These are phyloP conservation scores for Telmatherina bonti DNA, from an alignment of 2,797 vertebrate genomes.

Conservation along the genomic window DNA sequence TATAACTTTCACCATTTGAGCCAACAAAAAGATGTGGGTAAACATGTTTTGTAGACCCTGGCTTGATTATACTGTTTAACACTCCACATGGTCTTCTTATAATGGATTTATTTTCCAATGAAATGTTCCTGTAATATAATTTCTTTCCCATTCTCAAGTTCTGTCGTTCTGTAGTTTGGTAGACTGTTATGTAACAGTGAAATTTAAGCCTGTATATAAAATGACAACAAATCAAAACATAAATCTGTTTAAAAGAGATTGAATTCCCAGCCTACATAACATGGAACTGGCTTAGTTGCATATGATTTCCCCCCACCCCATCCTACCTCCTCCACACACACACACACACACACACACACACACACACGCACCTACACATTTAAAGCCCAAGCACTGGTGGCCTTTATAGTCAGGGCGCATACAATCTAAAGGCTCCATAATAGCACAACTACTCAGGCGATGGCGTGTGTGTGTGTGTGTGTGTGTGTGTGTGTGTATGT, in stretches of 20 bases:
- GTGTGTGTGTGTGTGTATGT: background rate
- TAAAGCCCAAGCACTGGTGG: background rate
- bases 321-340: too few species aligned
- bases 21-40: too few species aligned
- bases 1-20: too few species aligned
- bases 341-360: too few species aligned
- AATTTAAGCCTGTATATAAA: background rate
- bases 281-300: conserved; percentile 15
- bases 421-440: conserved; percentile 32
- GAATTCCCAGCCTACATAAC: conserved; percentile 15
- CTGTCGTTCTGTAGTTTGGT: too few species aligned
- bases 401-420: conserved; percentile 11
- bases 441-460: conserved; percentile 16
- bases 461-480: background rate
- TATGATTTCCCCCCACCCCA: background rate
- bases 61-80: too few species aligned
- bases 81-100: too few species aligned
- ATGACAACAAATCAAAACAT: conserved; percentile 22
- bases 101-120: too few species aligned
- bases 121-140: too few species aligned
- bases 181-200: background rate
- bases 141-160: too few species aligned
- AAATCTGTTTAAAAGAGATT: conserved; percentile 7
- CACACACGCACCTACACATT: too few species aligned
- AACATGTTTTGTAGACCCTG: too few species aligned